A percentile compares a stretch with the other conserved stretches of the same genome.
Conservation (phyloP, 2,797 vertebrate species). For the Odontamblyopus rebecca region DNA sequence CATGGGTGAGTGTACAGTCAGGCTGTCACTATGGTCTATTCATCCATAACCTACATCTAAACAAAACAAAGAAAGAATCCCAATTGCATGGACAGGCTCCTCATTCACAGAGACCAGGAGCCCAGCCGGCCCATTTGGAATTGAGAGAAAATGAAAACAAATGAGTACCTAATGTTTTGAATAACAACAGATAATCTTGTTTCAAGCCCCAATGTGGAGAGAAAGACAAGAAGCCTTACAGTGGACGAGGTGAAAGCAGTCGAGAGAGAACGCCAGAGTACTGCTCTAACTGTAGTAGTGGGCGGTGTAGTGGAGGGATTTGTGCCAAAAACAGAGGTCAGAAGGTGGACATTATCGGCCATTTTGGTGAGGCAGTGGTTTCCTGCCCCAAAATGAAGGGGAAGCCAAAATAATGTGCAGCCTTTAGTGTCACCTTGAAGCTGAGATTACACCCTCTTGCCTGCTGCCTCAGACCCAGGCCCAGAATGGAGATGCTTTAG, state of each 20-base stretch:
- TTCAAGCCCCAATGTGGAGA: slow-evolving; percentile 83
- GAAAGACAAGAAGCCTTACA: slow-evolving; percentile 80
- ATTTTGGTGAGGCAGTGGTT: slow-evolving; percentile 90
- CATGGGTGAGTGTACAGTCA: slow-evolving; percentile 22
- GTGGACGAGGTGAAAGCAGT: slow-evolving; percentile 86
- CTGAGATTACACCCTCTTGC: slow-evolving; percentile 97
- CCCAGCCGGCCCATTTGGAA: slow-evolving; percentile 70
- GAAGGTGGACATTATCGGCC: slow-evolving; percentile 89
- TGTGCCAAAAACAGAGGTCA: slow-evolving; percentile 85
- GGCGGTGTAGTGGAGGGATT: slow-evolving; percentile 77
- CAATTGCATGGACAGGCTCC: slow-evolving; percentile 77
- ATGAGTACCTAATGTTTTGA: slow-evolving; percentile 54
- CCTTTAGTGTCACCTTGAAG: slow-evolving; percentile 87
- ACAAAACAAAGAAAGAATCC: slow-evolving; percentile 61
- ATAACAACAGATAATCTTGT: slow-evolving; percentile 66
- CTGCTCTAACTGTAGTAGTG: slow-evolving; percentile 78
- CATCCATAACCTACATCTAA: slow-evolving; percentile 25
- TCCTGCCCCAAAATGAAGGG: slow-evolving; percentile 92
- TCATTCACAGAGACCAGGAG: slow-evolving; percentile 77
- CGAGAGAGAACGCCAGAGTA: slow-evolving; percentile 83
- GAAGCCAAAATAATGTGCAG: slow-evolving; percentile 90
- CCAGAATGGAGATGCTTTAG: slow-evolving; percentile 74
- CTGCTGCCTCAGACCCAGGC: slow-evolving; percentile 76
- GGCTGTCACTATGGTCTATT: slow-evolving; percentile 13
- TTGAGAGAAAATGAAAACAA: slow-evolving; percentile 51